Percentiles rank a stretch among this genome's conserved stretches.
phyloP scores from a whole-genome alignment of 2,797 vertebrate species.

The Catamblyrhynchus diadema region DNA sequence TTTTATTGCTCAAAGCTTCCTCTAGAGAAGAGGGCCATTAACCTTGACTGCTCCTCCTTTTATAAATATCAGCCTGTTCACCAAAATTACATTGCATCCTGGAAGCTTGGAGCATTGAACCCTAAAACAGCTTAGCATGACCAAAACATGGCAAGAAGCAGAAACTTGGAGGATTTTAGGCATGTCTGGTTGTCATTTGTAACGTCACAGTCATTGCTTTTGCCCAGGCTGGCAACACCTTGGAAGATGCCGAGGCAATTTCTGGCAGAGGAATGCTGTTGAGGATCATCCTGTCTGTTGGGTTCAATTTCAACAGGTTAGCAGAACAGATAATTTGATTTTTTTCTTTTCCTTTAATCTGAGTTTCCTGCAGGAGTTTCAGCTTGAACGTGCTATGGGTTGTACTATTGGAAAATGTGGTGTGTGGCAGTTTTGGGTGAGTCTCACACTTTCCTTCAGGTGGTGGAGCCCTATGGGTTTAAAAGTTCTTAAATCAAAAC shows the following conservation, averaged over 20 bases:
- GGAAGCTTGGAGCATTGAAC: neutral
- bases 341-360: neutral
- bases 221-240: neutral
- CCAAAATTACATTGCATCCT: neutral
- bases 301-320: neutral
- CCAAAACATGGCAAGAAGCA: neutral
- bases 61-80: neutral
- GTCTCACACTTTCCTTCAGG: neutral
- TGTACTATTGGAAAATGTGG: neutral
- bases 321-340: neutral
- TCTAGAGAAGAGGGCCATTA: neutral
- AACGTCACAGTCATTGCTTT: neutral
- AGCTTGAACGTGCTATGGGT: rapidly evolving
- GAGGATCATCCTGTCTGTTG: rapidly evolving
- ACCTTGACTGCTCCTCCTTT: neutral
- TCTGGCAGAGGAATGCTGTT: neutral
- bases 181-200: neutral
- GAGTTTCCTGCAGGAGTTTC: neutral
- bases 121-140: rapidly evolving
- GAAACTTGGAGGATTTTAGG: neutral
- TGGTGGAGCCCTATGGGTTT: neutral
- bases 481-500: neutral
- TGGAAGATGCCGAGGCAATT: neutral
- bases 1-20: neutral
- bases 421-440: neutral